These are phyloP conservation scores for Lasioglossum albipes DNA, from an alignment of 1,140 invertebrate species.

Conservation along the genomic window DNA sequence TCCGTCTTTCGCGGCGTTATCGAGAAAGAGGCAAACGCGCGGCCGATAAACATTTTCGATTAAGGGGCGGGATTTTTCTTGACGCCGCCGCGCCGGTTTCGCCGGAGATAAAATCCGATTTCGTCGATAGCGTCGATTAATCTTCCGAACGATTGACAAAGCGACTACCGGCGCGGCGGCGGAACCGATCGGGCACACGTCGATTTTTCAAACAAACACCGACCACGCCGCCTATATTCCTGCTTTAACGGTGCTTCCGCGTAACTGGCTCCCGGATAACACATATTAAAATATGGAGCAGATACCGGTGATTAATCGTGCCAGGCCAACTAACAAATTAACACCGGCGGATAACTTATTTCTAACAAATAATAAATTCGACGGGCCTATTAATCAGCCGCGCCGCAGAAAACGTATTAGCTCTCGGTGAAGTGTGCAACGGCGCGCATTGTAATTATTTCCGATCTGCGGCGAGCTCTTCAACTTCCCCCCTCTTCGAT, in stretches of 20 bases:
- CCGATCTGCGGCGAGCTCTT: neutral
- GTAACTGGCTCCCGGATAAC: constrained; percentile 16
- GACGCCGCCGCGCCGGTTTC: neutral
- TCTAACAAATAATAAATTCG: constrained; percentile 14
- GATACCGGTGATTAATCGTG: constrained; percentile 22
- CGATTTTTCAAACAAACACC: neutral
- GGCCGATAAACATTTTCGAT: neutral
- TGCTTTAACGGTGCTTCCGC: constrained; percentile 27
- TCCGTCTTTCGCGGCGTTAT: too few species aligned
- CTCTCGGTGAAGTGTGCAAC: neutral
- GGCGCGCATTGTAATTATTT: neutral
- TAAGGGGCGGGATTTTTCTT: neutral
- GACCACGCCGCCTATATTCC: neutral
- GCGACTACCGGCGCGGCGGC: too few species aligned
- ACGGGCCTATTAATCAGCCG: neutral
- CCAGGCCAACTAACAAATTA: constrained; percentile 13
- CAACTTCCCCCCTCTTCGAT: neutral
- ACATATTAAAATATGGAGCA: constrained; percentile 22
- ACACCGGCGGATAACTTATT: constrained; percentile 6
- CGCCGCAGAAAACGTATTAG: neutral
- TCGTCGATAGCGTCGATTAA: neutral
- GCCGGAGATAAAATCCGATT: neutral
- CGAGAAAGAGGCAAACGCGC: too few species aligned
- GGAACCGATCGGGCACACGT: constrained; percentile 11
- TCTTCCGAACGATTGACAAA: neutral